Percentiles rank a stretch among this genome's conserved stretches.
Evolutionary conservation across 2,888 invertebrate species (phyloP).

Genomic region (Escarpia spicata): DNA sequence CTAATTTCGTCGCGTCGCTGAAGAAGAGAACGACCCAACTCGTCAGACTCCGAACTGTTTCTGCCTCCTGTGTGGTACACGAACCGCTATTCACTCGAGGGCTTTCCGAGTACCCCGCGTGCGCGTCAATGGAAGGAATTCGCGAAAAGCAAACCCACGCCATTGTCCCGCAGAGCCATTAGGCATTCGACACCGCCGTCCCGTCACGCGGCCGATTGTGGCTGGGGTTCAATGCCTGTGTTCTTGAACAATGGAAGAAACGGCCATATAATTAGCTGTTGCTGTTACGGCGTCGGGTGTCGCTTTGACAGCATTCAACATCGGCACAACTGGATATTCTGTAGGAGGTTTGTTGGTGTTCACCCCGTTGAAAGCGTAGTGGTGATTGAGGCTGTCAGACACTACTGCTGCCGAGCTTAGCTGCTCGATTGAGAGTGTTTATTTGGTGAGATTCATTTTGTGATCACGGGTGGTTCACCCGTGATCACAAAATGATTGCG

Average conservation of each 20-base stretch:
- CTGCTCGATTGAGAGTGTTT: neutral
- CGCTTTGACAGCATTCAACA: neutral
- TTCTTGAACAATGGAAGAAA: neutral
- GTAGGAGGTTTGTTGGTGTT: neutral
- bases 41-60: neutral
- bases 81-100: neutral
- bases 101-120: neutral
- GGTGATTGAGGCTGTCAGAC: neutral
- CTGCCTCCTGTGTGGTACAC: neutral
- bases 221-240: neutral
- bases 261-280: neutral
- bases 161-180: neutral
- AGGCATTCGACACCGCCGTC: constrained; percentile 3
- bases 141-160: neutral
- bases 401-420: neutral
- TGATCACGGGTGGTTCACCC: too few species aligned
- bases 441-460: neutral
- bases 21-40: neutral
- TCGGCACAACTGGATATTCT: neutral
- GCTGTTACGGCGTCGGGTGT: neutral
- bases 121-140: neutral
- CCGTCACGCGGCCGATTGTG: neutral
- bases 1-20: neutral
- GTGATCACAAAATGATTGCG: too few species aligned
- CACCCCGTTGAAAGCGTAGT: neutral